Evolutionary conservation across 2,113 vertebrate species (phyloP).

Genomic region (Chloropsis cyanopogon): DNA sequence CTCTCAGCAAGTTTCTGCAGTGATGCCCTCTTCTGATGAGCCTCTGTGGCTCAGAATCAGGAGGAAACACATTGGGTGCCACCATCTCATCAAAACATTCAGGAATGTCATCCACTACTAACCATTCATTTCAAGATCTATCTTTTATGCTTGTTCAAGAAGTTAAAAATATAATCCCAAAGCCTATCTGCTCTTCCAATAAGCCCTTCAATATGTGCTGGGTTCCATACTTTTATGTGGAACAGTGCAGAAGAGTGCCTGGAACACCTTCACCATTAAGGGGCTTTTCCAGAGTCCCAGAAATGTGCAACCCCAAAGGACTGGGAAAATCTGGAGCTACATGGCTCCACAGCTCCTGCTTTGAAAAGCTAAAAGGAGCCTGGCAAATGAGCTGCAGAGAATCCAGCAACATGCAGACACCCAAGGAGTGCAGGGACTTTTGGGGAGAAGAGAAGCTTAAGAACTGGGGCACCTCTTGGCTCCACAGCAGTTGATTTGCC

Average conservation of each 20-base stretch:
- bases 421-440: neutral
- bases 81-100: neutral
- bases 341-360: neutral
- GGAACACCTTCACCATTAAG: neutral
- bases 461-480: neutral
- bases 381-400: neutral
- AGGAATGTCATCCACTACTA: neutral
- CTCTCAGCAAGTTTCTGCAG: neutral
- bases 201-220: neutral
- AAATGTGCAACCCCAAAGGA: fast-evolving
- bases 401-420: neutral
- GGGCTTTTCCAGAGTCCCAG: neutral
- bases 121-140: neutral
- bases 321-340: neutral
- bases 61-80: neutral
- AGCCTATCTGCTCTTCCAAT: neutral
- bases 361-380: neutral
- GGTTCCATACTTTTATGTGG: neutral
- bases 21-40: neutral
- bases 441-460: neutral
- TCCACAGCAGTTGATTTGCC: neutral
- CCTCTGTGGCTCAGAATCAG: neutral
- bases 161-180: neutral
- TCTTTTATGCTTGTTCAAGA: neutral
- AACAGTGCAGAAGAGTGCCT: neutral